Percentiles rank a stretch among this genome's conserved stretches.
phyloP scores from a whole-genome alignment of 2,888 invertebrate species.

The Caenorhabditis imperialis region DNA sequence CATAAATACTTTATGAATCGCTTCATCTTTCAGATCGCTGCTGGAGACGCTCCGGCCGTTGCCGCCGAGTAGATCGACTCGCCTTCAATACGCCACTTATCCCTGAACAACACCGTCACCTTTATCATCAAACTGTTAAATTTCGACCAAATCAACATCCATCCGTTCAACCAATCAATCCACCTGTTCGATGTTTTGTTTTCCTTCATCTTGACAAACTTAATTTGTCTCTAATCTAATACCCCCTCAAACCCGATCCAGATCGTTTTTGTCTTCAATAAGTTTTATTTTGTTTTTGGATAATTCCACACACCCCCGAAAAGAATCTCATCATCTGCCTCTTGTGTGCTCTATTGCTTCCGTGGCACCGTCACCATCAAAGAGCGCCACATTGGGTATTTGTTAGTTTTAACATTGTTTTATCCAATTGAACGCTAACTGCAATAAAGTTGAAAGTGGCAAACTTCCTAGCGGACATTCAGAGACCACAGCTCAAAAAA shows the following conservation, averaged over 20 bases:
- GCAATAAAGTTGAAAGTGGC: constrained; percentile 37
- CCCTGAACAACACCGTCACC: not conserved
- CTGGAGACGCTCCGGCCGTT: constrained; percentile 47
- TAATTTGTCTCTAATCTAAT: constrained; percentile 14
- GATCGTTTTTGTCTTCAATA: constrained; percentile 1
- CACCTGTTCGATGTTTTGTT: constrained; percentile 25
- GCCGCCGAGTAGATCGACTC: constrained; percentile 33
- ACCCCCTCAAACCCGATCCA: constrained; percentile 1
- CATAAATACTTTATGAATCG: constrained; percentile 28
- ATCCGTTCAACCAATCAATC: constrained; percentile 2
- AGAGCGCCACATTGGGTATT: constrained; percentile 14
- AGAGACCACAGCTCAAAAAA: not conserved
- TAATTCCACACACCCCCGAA: constrained; percentile 21
- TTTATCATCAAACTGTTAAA: constrained; percentile 19
- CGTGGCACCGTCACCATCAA: not conserved
- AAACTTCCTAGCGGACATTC: not conserved
- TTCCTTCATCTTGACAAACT: constrained; percentile 19
- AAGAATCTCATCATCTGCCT: constrained; percentile 52
- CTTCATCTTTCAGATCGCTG: constrained; percentile 17
- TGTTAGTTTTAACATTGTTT: constrained; percentile 53
- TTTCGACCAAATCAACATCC: constrained; percentile 32
- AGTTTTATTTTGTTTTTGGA: constrained; percentile 16
- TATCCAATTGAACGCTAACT: constrained; percentile 43
- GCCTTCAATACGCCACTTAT: constrained; percentile 19
- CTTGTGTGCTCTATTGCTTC: constrained; percentile 13